phyloP scores from a whole-genome alignment of 2,113 vertebrate genomes.

The Gambusia holbrooki region DNA sequence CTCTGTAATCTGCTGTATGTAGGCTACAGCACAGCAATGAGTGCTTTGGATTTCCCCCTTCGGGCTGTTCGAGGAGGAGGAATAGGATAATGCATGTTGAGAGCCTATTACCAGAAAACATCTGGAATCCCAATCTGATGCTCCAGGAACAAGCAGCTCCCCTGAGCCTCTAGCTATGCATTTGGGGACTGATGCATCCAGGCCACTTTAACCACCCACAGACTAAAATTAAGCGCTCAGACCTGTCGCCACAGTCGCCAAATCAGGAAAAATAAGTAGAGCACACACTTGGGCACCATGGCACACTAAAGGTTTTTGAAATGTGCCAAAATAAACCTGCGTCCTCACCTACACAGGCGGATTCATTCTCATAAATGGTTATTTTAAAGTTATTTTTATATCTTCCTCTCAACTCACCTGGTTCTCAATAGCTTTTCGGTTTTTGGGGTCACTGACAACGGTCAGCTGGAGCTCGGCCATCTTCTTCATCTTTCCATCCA shows the following conservation, averaged over 20 bases:
- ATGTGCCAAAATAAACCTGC: background rate
- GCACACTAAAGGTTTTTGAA: background rate
- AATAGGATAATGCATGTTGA: constrained; percentile 64
- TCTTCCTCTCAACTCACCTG: constrained; percentile 81
- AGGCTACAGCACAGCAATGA: constrained; percentile 42
- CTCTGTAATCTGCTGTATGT: constrained; percentile 44
- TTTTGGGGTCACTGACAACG: constrained; percentile 90
- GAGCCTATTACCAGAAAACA: constrained; percentile 74
- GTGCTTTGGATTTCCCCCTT: constrained; percentile 50
- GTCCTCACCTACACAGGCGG: no score
- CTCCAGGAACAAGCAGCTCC: constrained; percentile 50
- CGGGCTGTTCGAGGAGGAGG: constrained; percentile 51
- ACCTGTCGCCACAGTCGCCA: constrained; percentile 28
- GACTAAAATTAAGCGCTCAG: constrained; percentile 49
- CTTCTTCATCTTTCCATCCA: constrained; percentile 99
- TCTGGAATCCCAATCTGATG: constrained; percentile 75
- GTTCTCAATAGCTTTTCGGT: constrained; percentile 95
- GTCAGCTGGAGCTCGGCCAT: constrained; percentile 96
- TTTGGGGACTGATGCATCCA: constrained; percentile 65
- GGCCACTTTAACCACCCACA: constrained; percentile 64
- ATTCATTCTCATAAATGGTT: background rate
- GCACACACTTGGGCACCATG: constrained; percentile 11
- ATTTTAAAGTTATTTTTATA: background rate
- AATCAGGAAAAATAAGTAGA: constrained; percentile 48
- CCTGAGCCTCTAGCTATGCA: constrained; percentile 44